Percentiles rank a stretch among this genome's conserved stretches.
phyloP scores from a whole-genome alignment of 1,140 invertebrate genomes.

The Tribolium castaneum region DNA sequence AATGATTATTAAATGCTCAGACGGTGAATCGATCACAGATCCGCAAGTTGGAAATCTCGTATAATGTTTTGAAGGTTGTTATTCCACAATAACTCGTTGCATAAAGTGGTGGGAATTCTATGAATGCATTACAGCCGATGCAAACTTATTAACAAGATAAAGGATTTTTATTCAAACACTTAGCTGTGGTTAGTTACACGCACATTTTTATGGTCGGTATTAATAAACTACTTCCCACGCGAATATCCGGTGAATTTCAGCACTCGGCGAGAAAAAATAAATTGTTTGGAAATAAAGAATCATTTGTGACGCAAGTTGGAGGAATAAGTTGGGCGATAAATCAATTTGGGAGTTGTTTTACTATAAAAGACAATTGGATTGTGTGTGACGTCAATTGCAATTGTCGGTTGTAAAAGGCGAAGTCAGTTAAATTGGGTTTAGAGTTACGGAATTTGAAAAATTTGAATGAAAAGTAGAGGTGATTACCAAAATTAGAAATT shows the following conservation, averaged over 20 bases:
- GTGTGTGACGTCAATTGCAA: not conserved
- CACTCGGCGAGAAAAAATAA: constrained; percentile 8
- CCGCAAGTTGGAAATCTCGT: not conserved
- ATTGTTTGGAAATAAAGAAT: not conserved
- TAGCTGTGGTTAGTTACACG: not conserved
- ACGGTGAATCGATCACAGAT: constrained; percentile 4
- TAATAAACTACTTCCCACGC: constrained; percentile 27
- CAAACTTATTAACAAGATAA: not conserved
- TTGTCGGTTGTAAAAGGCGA: no score
- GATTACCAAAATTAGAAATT: no score
- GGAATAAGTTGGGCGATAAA: not conserved
- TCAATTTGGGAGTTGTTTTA: not conserved
- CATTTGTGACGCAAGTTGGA: not conserved
- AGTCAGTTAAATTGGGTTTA: no score
- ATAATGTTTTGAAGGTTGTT: constrained; percentile 1
- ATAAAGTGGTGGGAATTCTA: constrained; percentile 2
- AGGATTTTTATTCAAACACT: not conserved
- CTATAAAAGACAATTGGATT: not conserved
- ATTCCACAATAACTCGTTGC: not conserved
- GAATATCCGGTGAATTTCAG: constrained; percentile 5
- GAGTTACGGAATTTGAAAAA: no score
- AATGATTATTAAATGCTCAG: not conserved
- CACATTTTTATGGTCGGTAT: constrained; percentile 3
- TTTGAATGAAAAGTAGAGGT: no score
- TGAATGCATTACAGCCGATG: not conserved